These are phyloP conservation scores for Ficedula albicollis DNA, from an alignment of 2,797 vertebrate genomes.

Conservation along the genomic window DNA sequence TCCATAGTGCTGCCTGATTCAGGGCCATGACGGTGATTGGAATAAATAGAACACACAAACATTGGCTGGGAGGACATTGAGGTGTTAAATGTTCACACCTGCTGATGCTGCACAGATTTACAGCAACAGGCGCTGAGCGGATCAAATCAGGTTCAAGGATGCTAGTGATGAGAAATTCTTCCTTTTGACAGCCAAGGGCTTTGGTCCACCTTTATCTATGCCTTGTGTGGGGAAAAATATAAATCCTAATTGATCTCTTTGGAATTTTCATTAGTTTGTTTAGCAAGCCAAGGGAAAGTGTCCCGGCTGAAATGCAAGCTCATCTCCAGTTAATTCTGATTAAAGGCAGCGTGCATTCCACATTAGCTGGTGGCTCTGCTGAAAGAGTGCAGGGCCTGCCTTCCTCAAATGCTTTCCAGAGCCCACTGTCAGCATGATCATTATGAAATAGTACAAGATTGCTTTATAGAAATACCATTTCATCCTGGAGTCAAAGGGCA, in stretches of 20 bases:
- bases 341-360: background rate
- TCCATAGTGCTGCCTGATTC: conserved; percentile 47
- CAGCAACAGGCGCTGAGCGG: conserved; percentile 54
- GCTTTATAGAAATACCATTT: conserved; percentile 31
- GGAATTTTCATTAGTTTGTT: background rate
- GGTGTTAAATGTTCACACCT: conserved; percentile 74
- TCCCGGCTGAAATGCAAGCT: conserved; percentile 1
- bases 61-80: conserved; percentile 32
- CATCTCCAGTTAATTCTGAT: background rate
- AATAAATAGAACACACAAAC: conserved; percentile 70
- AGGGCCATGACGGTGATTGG: conserved; percentile 40
- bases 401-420: conserved; percentile 18
- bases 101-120: conserved; percentile 83
- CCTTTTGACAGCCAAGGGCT: conserved; percentile 79
- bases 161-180: conserved; percentile 86
- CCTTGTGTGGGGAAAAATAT: background rate
- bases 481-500: conserved; percentile 4
- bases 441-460: conserved; percentile 1
- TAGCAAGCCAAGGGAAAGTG: background rate
- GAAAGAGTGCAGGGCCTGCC: background rate
- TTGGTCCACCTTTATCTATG: background rate
- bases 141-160: conserved; percentile 86
- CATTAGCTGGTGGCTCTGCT: background rate
- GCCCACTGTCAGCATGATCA: background rate
- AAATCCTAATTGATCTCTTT: background rate